A percentile compares a stretch with the other conserved stretches of the same genome.
Conservation (phyloP, 2,113 vertebrate species). For the Thunnus thynnus region DNA sequence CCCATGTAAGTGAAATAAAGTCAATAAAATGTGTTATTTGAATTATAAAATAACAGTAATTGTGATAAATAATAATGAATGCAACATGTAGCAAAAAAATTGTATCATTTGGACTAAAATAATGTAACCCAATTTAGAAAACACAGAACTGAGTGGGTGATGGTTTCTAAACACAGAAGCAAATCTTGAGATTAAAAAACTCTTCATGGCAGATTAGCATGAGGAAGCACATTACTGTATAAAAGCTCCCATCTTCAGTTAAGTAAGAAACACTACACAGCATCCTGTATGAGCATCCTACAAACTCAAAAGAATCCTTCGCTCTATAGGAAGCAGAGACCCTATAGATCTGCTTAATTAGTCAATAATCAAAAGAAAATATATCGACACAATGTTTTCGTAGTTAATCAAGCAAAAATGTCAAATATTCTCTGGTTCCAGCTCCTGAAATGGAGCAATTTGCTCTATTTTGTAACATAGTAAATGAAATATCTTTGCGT, state of each 20-base stretch:
- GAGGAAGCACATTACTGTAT: background rate
- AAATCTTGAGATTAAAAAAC: conserved; percentile 36
- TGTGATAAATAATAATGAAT: background rate
- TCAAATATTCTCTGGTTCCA: background rate
- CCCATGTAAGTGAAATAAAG: background rate
- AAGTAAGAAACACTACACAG: background rate
- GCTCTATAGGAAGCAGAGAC: background rate
- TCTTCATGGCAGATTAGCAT: conserved; percentile 48
- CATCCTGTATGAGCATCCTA: background rate
- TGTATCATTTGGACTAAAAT: background rate
- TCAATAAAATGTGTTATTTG: background rate
- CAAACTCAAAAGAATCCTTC: conserved; percentile 5
- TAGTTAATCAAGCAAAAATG: too few relatives aligned
- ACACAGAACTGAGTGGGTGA: background rate
- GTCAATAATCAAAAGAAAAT: background rate
- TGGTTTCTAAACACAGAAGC: conserved; percentile 18
- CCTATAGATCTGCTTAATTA: background rate
- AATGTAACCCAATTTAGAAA: conserved; percentile 10
- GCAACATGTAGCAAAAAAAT: too few relatives aligned
- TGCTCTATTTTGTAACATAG: background rate
- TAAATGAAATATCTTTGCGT: too few relatives aligned
- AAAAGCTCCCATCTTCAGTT: background rate
- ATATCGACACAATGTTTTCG: background rate
- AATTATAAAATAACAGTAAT: background rate
- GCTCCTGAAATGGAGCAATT: background rate